phyloP scores from a whole-genome alignment of 2,797 vertebrate genomes.

The Gymnoscopelus braueri region DNA sequence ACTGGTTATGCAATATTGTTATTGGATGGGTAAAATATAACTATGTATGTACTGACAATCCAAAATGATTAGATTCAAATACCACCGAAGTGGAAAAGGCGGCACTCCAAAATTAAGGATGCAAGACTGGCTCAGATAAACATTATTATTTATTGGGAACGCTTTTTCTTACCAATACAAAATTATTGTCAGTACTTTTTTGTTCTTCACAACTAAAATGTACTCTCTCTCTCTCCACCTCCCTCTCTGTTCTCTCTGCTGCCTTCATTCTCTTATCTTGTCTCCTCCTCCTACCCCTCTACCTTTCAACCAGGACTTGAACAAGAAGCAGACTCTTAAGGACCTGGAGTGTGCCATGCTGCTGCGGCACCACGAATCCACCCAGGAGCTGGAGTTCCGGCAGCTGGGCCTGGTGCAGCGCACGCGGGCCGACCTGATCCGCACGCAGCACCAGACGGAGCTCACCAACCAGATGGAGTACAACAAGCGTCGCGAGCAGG shows the following conservation, averaged over 20 bases:
- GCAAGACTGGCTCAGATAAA: too few species aligned
- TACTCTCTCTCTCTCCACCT: not conserved
- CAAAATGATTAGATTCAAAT: too few species aligned
- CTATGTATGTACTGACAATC: too few species aligned
- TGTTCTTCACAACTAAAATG: not conserved
- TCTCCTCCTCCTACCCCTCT: not conserved
- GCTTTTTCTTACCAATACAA: too few species aligned
- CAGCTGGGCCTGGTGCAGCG: constrained; percentile 90
- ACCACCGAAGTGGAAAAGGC: too few species aligned
- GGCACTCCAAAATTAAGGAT: too few species aligned
- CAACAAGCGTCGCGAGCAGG: constrained; percentile 93
- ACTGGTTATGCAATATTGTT: too few species aligned
- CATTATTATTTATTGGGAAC: too few species aligned
- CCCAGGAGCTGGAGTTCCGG: constrained; percentile 91
- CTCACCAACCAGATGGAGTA: constrained; percentile 96
- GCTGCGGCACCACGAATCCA: constrained; percentile 92
- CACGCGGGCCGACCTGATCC: constrained; percentile 91
- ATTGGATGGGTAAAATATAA: too few species aligned
- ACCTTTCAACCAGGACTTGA: constrained; percentile 83
- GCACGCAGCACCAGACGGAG: constrained; percentile 94
- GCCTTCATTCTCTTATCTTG: not conserved
- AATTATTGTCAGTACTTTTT: not conserved
- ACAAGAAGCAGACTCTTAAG: constrained; percentile 95
- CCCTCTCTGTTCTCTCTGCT: not conserved
- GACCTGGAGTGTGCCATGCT: constrained; percentile 93